Evolutionary conservation across 1,140 invertebrate genomes (phyloP).

Genomic region (Agrypnia vestita): DNA sequence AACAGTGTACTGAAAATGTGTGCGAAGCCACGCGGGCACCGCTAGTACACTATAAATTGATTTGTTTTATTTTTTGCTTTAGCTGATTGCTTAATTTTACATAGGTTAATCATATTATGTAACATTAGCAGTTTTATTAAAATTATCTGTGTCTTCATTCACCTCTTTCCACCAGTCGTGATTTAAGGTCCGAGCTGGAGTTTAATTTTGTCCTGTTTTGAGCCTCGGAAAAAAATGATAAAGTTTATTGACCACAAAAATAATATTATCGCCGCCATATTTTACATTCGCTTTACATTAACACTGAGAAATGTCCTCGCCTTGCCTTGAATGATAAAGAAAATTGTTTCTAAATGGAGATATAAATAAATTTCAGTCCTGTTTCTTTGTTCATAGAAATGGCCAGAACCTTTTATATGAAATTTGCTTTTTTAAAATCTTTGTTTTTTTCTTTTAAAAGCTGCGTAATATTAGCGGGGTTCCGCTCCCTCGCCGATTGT

Average conservation of each 20-base stretch:
- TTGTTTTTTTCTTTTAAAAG: slow-evolving; percentile 35
- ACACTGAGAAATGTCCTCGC: background rate
- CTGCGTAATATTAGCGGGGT: slow-evolving; percentile 25
- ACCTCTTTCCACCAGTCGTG: too few species aligned
- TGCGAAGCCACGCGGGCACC: too few species aligned
- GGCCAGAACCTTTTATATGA: slow-evolving; percentile 14
- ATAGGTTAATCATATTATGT: too few species aligned
- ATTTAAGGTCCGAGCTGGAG: too few species aligned
- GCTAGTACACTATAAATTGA: too few species aligned
- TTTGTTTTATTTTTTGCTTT: too few species aligned
- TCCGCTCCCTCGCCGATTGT: slow-evolving; percentile 14
- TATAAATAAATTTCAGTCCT: slow-evolving; percentile 20
- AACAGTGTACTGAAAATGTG: too few species aligned
- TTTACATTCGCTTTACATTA: background rate
- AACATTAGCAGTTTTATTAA: too few species aligned
- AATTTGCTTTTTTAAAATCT: slow-evolving; percentile 29
- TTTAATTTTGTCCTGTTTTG: background rate
- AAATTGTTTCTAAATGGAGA: slow-evolving; percentile 28
- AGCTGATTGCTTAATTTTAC: too few species aligned
- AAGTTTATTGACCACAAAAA: slow-evolving; percentile 28
- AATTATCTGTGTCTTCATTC: too few species aligned
- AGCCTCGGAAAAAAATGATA: background rate
- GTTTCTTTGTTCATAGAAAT: slow-evolving; percentile 26
- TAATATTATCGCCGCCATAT: background rate
- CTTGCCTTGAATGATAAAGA: background rate